These are phyloP conservation scores for Drosophila borealis DNA, from an alignment of 2,888 invertebrate species.

Conservation along the genomic window DNA sequence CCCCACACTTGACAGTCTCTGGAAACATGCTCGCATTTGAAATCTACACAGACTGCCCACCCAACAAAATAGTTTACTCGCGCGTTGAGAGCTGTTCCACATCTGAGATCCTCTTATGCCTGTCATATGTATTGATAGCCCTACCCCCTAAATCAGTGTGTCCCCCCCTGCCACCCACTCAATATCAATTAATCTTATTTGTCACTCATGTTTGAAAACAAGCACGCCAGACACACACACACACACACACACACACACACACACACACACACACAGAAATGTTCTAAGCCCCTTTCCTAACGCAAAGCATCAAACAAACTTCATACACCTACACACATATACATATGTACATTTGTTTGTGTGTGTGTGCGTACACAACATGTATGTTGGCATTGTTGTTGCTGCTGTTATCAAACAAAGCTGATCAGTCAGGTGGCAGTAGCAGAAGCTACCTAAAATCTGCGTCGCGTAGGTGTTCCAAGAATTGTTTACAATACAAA, in stretches of 20 bases:
- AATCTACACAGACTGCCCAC: conserved; percentile 15
- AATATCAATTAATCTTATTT: conserved; percentile 80
- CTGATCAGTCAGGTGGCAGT: conserved; percentile 80
- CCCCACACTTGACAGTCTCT: conserved; percentile 18
- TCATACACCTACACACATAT: conserved; percentile 28
- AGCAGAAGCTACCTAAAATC: conserved; percentile 75
- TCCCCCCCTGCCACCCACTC: conserved; percentile 7
- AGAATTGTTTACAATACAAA: conserved; percentile 73
- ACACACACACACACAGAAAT: conserved; percentile 6
- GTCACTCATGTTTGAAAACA: conserved; percentile 74
- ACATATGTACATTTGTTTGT: not conserved
- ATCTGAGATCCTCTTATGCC: conserved; percentile 75
- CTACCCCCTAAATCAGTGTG: conserved; percentile 15
- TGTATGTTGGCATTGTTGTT: conserved; percentile 18
- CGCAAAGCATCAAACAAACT: conserved; percentile 29
- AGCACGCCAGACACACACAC: conserved; percentile 25
- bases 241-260: conserved; percentile 3
- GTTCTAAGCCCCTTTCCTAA: conserved; percentile 17
- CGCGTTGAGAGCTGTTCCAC: conserved; percentile 41
- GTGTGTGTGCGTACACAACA: not conserved
- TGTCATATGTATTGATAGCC: conserved; percentile 63
- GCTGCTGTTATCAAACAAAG: conserved; percentile 76
- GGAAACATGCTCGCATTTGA: conserved; percentile 26
- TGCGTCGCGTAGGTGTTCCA: conserved; percentile 72
- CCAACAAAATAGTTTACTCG: conserved; percentile 30